Evolutionary conservation across 2,797 vertebrate genomes (phyloP), one percentile per base, ranked within the genome.

Genomic region (Psittacula echo): DNA sequence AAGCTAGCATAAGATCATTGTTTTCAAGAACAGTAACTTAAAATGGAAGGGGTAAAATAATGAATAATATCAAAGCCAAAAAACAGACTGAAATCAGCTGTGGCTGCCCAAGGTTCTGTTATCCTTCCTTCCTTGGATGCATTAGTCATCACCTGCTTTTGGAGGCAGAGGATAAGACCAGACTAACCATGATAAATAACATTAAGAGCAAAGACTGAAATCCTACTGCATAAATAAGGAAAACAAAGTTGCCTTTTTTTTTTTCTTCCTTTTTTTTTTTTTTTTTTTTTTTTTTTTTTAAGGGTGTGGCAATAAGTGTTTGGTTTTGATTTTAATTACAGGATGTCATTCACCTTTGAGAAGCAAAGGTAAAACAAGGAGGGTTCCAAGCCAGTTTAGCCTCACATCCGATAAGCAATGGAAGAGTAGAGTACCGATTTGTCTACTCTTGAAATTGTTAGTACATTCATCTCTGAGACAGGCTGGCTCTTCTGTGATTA

Each of bases 121-220:
- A 93, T 70, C 76, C 89, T 86, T 96, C 91, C 87, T 95, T 96
- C 75, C 92, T 66, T 78, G 79, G 89, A 93, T 94, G 87, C 79
- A 93, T 96, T 96, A 96, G 85, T 95, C 96, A 97, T 89, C 61
- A 85, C 65, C 84, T 89, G n/a, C 90, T 96, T 94, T 90, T 84
- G 90, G 64, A 95, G 58, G 62, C 87, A 95, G 84, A 93, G 73
- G 64, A 75, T 87, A 85, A 95, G 72, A 85, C 78, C 8, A 9
- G 86, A 75, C 84, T 83, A 93, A 93, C 86, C 75, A 90, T 75
- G 84, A 94, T 87, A 96, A 94, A 93, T 91, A 93, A 78, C 81
- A 73, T 91, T 83, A 91, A 78, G 39, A 93, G 84, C 44, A 75
- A 85, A 85, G 70, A 93, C 54, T 70, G 75, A 92, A 96, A 95